phyloP scores from a whole-genome alignment of 2,113 vertebrate species.

The Cinclus cinclus region DNA sequence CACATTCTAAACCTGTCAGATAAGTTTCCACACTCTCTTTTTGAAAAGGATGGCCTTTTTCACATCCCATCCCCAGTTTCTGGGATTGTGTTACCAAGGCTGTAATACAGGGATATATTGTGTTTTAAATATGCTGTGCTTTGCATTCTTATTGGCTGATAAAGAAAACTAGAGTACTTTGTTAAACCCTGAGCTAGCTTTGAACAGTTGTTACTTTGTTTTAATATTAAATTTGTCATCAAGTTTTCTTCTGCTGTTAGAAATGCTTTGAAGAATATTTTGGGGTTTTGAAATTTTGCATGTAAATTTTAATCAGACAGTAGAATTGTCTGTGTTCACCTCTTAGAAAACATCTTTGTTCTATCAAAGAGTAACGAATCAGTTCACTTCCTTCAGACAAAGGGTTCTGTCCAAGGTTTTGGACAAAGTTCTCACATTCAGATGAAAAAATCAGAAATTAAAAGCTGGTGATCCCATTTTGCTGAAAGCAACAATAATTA shows the following conservation, averaged over 20 bases:
- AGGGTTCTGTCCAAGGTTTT: neutral
- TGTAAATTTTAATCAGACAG: neutral
- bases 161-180: neutral
- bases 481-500: neutral
- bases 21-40: neutral
- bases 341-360: constrained; percentile 15
- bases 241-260: neutral
- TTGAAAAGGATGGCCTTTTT: neutral
- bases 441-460: neutral
- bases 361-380: neutral
- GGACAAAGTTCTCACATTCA: neutral
- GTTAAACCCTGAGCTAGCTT: neutral
- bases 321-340: neutral
- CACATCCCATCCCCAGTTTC: neutral
- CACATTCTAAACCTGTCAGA: neutral
- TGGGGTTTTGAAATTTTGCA: neutral
- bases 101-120: neutral
- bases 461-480: neutral
- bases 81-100: neutral
- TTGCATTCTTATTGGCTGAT: neutral
- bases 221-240: neutral
- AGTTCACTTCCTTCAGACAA: constrained; percentile 38
- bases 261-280: neutral
- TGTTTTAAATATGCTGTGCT: neutral
- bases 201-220: neutral